These are phyloP conservation scores for Scopus umbretta DNA, from an alignment of 2,113 vertebrate genomes.

Conservation along the genomic window DNA sequence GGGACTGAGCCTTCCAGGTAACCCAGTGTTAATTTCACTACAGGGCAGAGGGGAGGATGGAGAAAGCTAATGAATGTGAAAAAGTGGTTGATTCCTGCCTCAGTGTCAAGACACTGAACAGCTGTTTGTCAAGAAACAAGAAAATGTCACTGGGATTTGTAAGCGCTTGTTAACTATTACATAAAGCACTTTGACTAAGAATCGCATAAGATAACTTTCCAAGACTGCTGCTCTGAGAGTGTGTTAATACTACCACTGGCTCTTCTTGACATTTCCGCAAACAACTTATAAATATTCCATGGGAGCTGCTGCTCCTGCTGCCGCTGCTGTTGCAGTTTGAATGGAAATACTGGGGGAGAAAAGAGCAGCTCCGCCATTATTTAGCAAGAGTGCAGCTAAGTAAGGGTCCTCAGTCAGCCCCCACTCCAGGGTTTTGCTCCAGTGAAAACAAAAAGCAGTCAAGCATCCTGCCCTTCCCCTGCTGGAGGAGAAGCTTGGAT, in stretches of 20 bases:
- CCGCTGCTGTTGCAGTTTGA: background rate
- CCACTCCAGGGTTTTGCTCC: background rate
- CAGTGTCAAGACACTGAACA: background rate
- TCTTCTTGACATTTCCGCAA: conserved; percentile 49
- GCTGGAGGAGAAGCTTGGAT: background rate
- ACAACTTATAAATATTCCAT: conserved; percentile 60
- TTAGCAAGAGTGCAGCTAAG: background rate
- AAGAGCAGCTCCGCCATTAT: background rate
- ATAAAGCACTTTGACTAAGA: background rate
- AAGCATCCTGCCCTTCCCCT: background rate
- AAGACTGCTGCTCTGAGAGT: background rate
- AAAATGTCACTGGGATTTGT: background rate
- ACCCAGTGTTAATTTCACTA: background rate
- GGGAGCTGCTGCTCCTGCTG: background rate
- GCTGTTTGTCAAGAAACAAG: conserved; percentile 13
- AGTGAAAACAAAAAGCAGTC: background rate
- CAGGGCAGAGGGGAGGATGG: background rate
- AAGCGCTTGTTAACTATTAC: background rate
- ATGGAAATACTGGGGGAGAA: background rate
- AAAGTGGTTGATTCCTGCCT: background rate
- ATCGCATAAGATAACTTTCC: background rate
- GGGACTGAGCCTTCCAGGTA: background rate
- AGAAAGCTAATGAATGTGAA: background rate
- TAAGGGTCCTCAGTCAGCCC: background rate
- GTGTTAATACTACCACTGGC: background rate